phyloP scores from a whole-genome alignment of 2,888 invertebrate genomes.

The Meteorus colon region DNA sequence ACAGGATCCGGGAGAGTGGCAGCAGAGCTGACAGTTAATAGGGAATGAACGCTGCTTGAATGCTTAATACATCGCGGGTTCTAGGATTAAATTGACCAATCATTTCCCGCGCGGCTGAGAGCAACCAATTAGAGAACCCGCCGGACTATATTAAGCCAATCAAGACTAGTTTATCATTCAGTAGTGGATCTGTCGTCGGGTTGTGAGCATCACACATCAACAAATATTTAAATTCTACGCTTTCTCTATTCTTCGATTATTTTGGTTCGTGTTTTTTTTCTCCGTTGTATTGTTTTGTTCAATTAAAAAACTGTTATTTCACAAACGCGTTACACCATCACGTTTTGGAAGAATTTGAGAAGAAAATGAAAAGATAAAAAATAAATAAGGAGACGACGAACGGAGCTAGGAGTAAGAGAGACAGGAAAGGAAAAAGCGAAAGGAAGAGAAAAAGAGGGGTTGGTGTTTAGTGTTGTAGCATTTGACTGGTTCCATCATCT shows the following conservation, averaged over 20 bases:
- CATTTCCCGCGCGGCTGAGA: conserved; percentile 75
- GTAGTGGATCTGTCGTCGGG: conserved; percentile 75
- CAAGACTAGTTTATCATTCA: conserved; percentile 79
- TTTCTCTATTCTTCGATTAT: not conserved
- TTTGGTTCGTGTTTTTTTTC: conserved; percentile 33
- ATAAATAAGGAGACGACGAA: not conserved
- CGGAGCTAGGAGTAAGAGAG: too few relatives aligned
- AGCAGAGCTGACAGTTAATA: conserved; percentile 63
- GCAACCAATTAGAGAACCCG: conserved; percentile 77
- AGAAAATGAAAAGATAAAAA: not conserved
- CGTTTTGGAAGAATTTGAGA: not conserved
- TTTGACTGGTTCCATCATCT: conserved; percentile 4
- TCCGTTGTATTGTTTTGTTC: not conserved
- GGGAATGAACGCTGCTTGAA: conserved; percentile 72
- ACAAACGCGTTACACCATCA: not conserved
- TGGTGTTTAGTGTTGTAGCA: conserved; percentile 1
- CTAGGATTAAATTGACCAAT: conserved; percentile 74
- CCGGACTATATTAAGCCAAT: conserved; percentile 80
- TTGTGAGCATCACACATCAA: conserved; percentile 59
- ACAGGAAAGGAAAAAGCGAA: too few relatives aligned
- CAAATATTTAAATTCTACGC: not conserved
- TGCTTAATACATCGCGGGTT: conserved; percentile 71
- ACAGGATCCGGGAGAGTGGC: conserved; percentile 46
- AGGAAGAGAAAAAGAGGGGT: conserved; percentile 12
- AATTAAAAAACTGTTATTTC: not conserved